Evolutionary conservation across 1,140 invertebrate genomes (phyloP).

Genomic region (Asbolus verrucosus): DNA sequence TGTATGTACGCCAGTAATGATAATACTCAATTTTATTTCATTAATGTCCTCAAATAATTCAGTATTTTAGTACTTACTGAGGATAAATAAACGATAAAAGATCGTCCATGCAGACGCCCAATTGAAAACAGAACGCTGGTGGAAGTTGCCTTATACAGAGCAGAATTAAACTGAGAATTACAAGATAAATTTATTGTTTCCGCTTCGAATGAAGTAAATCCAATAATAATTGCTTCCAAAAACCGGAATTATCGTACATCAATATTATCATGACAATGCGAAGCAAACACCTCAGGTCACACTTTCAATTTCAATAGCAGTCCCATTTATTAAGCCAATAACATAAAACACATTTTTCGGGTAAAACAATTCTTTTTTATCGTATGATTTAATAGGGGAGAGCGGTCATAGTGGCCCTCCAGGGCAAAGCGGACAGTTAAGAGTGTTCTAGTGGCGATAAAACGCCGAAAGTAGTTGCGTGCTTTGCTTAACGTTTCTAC

Average conservation of each 20-base stretch:
- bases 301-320: background rate
- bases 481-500: background rate
- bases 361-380: background rate
- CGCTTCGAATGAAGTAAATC: background rate
- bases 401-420: background rate
- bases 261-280: background rate
- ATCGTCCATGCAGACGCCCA: too few relatives aligned
- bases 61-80: too few relatives aligned
- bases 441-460: slow-evolving; percentile 1
- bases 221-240: background rate
- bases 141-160: too few relatives aligned
- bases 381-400: background rate
- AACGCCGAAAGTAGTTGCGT: background rate
- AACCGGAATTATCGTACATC: background rate
- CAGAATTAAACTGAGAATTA: too few relatives aligned
- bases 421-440: background rate
- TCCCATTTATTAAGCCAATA: background rate
- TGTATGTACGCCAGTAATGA: too few relatives aligned
- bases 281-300: background rate
- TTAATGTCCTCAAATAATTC: too few relatives aligned
- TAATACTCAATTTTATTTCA: too few relatives aligned
- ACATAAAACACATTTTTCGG: background rate
- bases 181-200: too few relatives aligned
- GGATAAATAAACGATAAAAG: too few relatives aligned
- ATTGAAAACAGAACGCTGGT: too few relatives aligned